phyloP scores from a whole-genome alignment of 2,888 invertebrate species.

The Saturnia japonica region DNA sequence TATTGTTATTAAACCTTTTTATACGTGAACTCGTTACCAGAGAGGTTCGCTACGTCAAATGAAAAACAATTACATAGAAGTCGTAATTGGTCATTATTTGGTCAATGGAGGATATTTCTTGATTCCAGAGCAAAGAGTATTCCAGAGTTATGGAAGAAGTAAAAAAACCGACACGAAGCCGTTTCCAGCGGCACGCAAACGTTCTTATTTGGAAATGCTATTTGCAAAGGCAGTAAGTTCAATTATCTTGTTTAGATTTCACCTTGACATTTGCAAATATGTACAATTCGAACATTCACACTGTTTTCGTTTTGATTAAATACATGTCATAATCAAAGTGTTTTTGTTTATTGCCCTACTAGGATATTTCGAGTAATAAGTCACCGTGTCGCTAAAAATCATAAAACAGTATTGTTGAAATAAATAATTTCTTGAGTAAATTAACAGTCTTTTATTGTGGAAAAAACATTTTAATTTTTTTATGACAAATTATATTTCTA shows the following conservation, averaged over 20 bases:
- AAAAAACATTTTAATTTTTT: too few relatives aligned
- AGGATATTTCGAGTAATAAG: too few relatives aligned
- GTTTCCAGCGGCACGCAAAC: slow-evolving; percentile 50
- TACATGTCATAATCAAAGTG: too few relatives aligned
- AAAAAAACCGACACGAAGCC: slow-evolving; percentile 30
- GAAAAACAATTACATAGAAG: background rate
- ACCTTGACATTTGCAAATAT: background rate
- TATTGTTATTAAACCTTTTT: background rate
- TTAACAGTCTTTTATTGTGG: too few relatives aligned
- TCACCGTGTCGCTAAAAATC: too few relatives aligned
- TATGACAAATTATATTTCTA: too few relatives aligned
- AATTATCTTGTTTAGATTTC: background rate
- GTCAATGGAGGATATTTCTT: background rate
- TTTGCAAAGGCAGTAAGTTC: slow-evolving; percentile 63
- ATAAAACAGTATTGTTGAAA: too few relatives aligned
- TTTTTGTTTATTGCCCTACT: too few relatives aligned
- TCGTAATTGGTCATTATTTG: background rate
- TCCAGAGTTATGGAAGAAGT: slow-evolving; percentile 17
- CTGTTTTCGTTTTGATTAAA: background rate
- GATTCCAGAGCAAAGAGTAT: background rate
- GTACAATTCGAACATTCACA: background rate
- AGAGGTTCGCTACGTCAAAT: background rate
- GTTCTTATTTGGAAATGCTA: slow-evolving; percentile 67
- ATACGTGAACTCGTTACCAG: background rate
- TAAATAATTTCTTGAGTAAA: too few relatives aligned